Base-by-base conservation (phyloP, 2,888 invertebrate genomes). In the Volucella bombylans region DNA sequence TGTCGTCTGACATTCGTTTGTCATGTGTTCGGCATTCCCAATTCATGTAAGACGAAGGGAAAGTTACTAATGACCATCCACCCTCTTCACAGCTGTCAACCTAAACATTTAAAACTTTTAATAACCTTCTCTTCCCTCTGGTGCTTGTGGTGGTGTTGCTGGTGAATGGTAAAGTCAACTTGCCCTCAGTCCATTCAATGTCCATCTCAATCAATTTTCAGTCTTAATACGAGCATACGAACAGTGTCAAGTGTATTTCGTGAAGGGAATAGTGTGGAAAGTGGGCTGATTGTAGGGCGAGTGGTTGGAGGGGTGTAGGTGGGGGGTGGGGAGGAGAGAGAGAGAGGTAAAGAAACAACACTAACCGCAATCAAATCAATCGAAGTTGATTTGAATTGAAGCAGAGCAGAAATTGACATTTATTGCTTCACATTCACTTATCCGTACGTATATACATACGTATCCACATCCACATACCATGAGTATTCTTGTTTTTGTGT, bases 381-480 rank as follows among this genome's bases (percentile, higher is more conserved):
- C 67, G 85, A 81, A 85, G 76, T 85, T 81, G 76, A 85, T 85
- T 81, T 80, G 81, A 81, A 85, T 81, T 81, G 85, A 81, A 81
- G 68, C 6, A 31, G 67, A 72, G 31, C 72, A 45, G 31, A 76
- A 80, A 69, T 80, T 64, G 85, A 72, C 67, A 64, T 80, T 85
- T 85, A 85, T 81, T 85, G 85, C 61, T 81, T 73, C 57, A 45
- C 43, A 38, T 61, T 43, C 23, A 39, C 49, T 31, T 31, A 31
- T 31, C 50, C 18, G 38, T 38, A 49, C 9, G 4, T 6, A 11
- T 23, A 31, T 11, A 38, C 50, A 43, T 6, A 47, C 45, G 31
- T 18, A 18, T 10, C 59, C 38, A 39, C 15, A 4, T n/a, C 11
- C 10, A 10, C 4, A 11, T 11, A 45, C 45, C 12, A 12, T 39